These are phyloP conservation scores for Thymelicus lineola DNA, from an alignment of 2,888 invertebrate genomes.

Conservation along the genomic window DNA sequence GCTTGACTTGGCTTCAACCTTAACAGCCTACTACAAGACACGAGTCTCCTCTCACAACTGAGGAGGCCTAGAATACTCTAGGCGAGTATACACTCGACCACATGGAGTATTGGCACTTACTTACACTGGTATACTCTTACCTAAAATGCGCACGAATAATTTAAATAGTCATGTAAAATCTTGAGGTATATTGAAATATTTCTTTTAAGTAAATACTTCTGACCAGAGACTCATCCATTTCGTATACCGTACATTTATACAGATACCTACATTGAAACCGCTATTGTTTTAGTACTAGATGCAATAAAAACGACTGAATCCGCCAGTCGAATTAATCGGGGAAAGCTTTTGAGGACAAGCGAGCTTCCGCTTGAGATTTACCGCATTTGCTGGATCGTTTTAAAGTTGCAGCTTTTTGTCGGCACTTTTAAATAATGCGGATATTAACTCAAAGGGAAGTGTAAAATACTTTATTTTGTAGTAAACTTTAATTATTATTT, in stretches of 20 bases:
- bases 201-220: no score
- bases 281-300: background rate
- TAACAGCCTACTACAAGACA: no score
- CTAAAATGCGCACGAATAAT: no score
- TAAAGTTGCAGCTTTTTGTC: constrained; percentile 13
- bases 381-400: constrained; percentile 10
- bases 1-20: no score
- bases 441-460: background rate
- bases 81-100: no score
- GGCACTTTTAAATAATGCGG: constrained; percentile 5
- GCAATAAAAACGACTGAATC: constrained; percentile 4
- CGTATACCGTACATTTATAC: background rate
- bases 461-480: background rate
- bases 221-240: no score
- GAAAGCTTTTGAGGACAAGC: constrained; percentile 27
- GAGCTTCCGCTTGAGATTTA: constrained; percentile 19
- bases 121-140: no score
- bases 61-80: no score
- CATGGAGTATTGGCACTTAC: no score
- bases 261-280: background rate
- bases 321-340: constrained; percentile 14
- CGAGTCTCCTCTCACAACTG: no score
- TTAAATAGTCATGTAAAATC: no score
- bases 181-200: no score
- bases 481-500: background rate